Evolutionary conservation across 2,888 invertebrate species (phyloP), one percentile per base, ranked within the genome.

Genomic region (Scaptomyza flava): DNA sequence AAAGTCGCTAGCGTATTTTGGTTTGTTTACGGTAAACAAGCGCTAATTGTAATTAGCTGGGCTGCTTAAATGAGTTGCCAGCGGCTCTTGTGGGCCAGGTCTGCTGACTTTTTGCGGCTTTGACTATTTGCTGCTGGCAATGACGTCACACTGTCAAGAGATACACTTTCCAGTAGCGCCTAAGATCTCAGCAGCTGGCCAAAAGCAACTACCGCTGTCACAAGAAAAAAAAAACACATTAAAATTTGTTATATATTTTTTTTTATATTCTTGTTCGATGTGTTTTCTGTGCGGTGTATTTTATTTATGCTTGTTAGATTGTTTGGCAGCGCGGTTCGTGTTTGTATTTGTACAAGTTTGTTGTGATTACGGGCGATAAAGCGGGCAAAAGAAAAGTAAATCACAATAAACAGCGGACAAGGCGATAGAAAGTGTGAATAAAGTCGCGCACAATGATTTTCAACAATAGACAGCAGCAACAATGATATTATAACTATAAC

Each of bases 331-430:
- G 34, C 31, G 23, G 56, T 17, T 23, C 23, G 50, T 45, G 43
- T 59, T 59, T 60, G 71, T 80, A 67, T 67, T 66, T 70, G 81
- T 73, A 57, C 66, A 72, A 67, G 67, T 77, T 77, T 87, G 86
- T 85, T 87, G 75, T 85, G 89, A 85, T 85, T 85, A 85, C 85
- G 60, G 76, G 58, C 67, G 89, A 89, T 89, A 85, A 89, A 87
- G 86, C 77, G 61, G 68, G 52, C 70, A 71, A 75, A 73, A 73
- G 73, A 73, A 85, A 82, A 82, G 69, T 68, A 85, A 79, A 87
- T 85, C 88, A 82, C 71, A 88, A 86, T 77, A 88, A 76, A 75
- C 63, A 79, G 45, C 52, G 43, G 45, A 66, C 51, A 68, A 67
- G 61, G 74, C 60, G 52, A 81, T 77, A 77, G 84, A 84, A 89